Conservation (phyloP, 2,797 vertebrate species). For the Xenentodon cancila region DNA sequence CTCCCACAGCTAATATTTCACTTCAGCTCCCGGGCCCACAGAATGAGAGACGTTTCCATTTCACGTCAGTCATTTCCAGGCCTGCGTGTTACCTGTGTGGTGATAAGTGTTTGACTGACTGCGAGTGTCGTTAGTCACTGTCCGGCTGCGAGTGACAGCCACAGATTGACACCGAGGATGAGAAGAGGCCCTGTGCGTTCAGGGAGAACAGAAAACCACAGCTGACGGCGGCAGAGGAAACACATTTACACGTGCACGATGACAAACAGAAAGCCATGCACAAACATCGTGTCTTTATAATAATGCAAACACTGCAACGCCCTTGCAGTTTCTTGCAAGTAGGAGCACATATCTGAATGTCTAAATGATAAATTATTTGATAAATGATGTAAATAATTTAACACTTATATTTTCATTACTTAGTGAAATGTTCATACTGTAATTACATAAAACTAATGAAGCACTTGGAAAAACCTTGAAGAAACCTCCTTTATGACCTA, state of each 20-base stretch:
- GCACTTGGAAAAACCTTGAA: no score
- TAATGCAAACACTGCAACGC: no score
- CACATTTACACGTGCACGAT: conserved; percentile 18
- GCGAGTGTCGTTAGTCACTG: conserved; percentile 82
- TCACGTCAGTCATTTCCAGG: conserved; percentile 80
- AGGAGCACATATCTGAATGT: no score
- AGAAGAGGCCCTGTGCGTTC: conserved; percentile 30
- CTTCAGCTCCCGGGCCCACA: conserved; percentile 69
- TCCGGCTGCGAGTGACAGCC: conserved; percentile 70
- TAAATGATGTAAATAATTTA: no score
- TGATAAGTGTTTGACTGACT: conserved; percentile 85
- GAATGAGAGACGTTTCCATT: conserved; percentile 84
- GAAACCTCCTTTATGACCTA: no score
- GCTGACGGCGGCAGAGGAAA: conserved; percentile 10
- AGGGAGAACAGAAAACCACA: conserved; percentile 14
- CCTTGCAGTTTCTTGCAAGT: no score
- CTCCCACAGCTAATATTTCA: conserved; percentile 79
- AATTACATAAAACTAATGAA: no score
- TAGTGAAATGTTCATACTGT: no score
- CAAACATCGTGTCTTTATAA: background rate
- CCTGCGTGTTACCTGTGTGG: conserved; percentile 80
- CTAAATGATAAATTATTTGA: no score
- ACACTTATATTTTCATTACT: no score
- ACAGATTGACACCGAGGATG: conserved; percentile 68
- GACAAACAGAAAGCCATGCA: conserved; percentile 14